Evolutionary conservation across 1,140 invertebrate genomes (phyloP).

Genomic region (Brachionus angularis): DNA sequence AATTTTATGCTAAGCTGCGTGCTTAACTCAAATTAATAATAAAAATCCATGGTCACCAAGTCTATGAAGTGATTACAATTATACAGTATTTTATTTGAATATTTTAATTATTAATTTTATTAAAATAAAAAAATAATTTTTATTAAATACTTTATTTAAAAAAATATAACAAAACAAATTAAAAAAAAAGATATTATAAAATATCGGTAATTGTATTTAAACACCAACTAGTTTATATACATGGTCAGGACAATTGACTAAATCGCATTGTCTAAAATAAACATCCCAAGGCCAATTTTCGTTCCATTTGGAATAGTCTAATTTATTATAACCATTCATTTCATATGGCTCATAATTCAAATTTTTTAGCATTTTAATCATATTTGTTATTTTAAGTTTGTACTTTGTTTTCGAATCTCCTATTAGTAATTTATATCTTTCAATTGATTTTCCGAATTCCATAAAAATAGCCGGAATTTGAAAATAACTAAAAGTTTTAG

Average conservation of each 20-base stretch:
- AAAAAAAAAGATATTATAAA: no score
- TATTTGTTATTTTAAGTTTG: neutral
- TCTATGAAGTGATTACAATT: no score
- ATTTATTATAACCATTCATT: constrained; percentile 29
- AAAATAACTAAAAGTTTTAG: neutral
- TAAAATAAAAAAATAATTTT: no score
- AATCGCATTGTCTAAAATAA: constrained; percentile 34
- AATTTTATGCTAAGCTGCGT: no score
- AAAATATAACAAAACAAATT: neutral
- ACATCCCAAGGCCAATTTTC: constrained; percentile 43
- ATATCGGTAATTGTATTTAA: neutral
- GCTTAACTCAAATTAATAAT: no score
- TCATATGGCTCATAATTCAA: constrained; percentile 42
- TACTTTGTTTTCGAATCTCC: no score
- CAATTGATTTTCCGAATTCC: constrained; percentile 39
- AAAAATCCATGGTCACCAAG: no score
- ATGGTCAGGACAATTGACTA: constrained; percentile 30
- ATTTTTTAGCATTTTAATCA: constrained; percentile 5
- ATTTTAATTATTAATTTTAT: no score
- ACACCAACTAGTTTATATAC: constrained; percentile 26
- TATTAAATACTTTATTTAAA: neutral
- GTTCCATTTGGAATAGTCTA: constrained; percentile 28
- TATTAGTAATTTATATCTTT: constrained; percentile 4
- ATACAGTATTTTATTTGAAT: no score
- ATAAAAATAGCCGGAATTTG: neutral